phyloP scores from a whole-genome alignment of 2,113 vertebrate species.

The Melospiza melodia region DNA sequence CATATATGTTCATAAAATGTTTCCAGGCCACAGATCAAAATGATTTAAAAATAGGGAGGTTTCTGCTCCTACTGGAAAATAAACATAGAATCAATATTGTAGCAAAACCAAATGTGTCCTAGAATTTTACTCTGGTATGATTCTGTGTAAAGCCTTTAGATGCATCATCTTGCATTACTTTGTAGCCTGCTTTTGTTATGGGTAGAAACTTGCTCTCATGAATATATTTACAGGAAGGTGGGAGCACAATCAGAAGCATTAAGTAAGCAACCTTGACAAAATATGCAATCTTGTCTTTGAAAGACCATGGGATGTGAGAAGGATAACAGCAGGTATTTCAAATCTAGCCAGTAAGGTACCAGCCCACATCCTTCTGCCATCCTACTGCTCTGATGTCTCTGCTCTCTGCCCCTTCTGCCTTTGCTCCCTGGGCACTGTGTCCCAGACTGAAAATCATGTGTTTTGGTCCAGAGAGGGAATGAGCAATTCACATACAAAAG shows the following conservation, averaged over 20 bases:
- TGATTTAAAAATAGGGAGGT: accelerated
- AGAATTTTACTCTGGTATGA: background rate
- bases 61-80: background rate
- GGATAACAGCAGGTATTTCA: background rate
- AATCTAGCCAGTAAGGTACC: background rate
- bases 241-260: background rate
- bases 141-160: background rate
- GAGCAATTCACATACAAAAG: background rate
- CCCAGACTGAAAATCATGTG: accelerated
- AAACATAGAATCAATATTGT: background rate
- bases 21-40: background rate
- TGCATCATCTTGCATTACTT: background rate
- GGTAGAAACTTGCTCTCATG: background rate
- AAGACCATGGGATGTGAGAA: background rate
- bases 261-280: background rate
- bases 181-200: background rate
- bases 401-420: background rate
- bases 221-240: background rate
- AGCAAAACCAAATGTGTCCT: background rate
- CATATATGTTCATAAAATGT: background rate
- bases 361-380: background rate
- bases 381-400: no score
- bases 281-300: background rate
- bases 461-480: background rate
- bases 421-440: background rate